Evolutionary conservation across 1,140 invertebrate genomes (phyloP).

Genomic region (Ruditapes philippinarum): DNA sequence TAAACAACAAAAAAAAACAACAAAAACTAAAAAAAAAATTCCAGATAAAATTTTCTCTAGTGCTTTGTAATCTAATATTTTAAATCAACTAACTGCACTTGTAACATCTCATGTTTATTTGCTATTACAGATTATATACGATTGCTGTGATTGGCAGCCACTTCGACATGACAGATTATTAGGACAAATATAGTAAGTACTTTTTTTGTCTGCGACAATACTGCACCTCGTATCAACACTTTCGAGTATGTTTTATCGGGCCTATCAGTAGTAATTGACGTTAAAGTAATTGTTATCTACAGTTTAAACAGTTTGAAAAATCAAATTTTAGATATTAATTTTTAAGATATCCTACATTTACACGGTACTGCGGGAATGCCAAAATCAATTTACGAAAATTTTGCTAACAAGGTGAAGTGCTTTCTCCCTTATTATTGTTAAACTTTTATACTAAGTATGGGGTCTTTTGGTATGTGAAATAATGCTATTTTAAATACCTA

Average conservation of each 20-base stretch:
- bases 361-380: not conserved
- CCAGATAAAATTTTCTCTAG: too few relatives aligned
- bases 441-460: not conserved
- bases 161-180: not conserved
- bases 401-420: not conserved
- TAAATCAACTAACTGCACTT: too few relatives aligned
- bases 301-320: not conserved
- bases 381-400: constrained; percentile 1
- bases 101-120: too few relatives aligned
- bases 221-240: not conserved
- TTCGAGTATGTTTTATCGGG: not conserved
- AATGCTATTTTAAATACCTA: not conserved
- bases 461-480: not conserved
- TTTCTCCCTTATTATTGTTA: not conserved
- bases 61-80: too few relatives aligned
- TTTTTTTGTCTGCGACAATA: not conserved
- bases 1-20: too few relatives aligned
- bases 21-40: too few relatives aligned
- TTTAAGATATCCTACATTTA: not conserved
- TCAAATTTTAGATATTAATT: not conserved
- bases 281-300: not conserved
- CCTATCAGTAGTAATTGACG: not conserved
- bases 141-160: not conserved
- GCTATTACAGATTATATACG: not conserved
- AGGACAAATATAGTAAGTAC: not conserved